These are phyloP conservation scores for Caenorhabditis parvicauda DNA, from an alignment of 2,888 invertebrate species.

Conservation along the genomic window DNA sequence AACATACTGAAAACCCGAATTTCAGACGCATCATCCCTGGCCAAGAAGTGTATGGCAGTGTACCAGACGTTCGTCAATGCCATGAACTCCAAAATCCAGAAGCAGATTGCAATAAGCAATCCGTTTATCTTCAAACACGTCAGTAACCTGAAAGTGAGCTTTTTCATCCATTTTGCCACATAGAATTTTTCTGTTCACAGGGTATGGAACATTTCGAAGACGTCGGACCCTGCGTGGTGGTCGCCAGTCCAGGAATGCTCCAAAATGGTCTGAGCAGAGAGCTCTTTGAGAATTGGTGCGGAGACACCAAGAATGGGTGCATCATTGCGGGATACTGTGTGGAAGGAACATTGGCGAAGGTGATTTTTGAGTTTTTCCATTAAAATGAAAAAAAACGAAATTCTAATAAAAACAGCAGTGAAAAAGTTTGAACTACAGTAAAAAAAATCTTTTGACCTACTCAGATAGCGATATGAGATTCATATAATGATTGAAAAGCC, in stretches of 20 bases:
- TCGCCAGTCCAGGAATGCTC: constrained; percentile 99
- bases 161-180: background rate
- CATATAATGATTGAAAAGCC: no score
- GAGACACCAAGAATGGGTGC: constrained; percentile 93
- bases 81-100: constrained; percentile 94
- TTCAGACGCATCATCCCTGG: constrained; percentile 86
- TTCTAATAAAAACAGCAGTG: no score
- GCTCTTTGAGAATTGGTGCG: constrained; percentile 97
- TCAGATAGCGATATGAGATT: no score
- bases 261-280: constrained; percentile 95
- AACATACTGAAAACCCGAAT: background rate
- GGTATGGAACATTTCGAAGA: constrained; percentile 99
- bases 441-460: no score
- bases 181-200: constrained; percentile 65
- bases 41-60: constrained; percentile 99
- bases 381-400: no score
- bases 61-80: constrained; percentile 99
- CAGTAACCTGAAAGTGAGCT: constrained; percentile 65
- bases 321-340: constrained; percentile 86
- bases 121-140: constrained; percentile 98
- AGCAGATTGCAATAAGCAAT: constrained; percentile 95
- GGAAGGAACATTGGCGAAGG: constrained; percentile 69
- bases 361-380: constrained; percentile 7
- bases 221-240: constrained; percentile 97
- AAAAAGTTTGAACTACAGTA: no score